Conservation (phyloP, 2,797 vertebrate genomes). For the Florisuga fusca region DNA sequence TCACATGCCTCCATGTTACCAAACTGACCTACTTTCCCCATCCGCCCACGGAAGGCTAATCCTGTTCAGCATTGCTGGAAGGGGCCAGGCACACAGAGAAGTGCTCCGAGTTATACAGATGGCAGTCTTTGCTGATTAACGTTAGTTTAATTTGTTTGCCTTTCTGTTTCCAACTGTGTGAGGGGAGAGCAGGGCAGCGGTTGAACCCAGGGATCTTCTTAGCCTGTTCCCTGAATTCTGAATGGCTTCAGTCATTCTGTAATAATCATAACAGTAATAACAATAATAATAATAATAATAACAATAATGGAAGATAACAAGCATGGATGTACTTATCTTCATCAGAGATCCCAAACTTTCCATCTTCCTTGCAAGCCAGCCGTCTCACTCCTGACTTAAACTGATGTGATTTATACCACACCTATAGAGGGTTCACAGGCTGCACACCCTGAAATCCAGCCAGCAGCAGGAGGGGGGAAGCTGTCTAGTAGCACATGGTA, state of each 20-base stretch:
- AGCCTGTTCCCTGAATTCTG: not conserved
- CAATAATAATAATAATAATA: not conserved
- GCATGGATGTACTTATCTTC: not conserved
- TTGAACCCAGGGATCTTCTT: not conserved
- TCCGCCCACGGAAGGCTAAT: slow-evolving; percentile 78
- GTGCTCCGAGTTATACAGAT: slow-evolving; percentile 71
- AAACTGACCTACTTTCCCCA: slow-evolving; percentile 80
- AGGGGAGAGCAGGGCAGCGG: not conserved
- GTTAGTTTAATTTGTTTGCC: slow-evolving; percentile 68
- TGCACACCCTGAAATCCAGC: not conserved
- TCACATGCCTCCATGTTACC: slow-evolving; percentile 57
- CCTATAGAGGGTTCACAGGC: not conserved
- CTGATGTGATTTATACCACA: not conserved
- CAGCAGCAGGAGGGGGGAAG: accelerated
- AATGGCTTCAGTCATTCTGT: slow-evolving; percentile 3
- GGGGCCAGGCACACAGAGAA: slow-evolving; percentile 61
- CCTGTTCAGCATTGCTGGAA: slow-evolving; percentile 77
- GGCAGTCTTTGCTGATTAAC: slow-evolving; percentile 70
- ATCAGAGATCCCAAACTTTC: not conserved
- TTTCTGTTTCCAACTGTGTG: slow-evolving; percentile 49
- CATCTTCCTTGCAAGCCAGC: not conserved
- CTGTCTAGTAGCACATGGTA: not conserved
- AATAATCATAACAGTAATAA: not conserved
- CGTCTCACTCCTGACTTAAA: not conserved
- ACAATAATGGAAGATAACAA: not conserved